phyloP scores from a whole-genome alignment of 64 coral and sea anemone genomes.

The Hydrozoanthus tunicans region DNA sequence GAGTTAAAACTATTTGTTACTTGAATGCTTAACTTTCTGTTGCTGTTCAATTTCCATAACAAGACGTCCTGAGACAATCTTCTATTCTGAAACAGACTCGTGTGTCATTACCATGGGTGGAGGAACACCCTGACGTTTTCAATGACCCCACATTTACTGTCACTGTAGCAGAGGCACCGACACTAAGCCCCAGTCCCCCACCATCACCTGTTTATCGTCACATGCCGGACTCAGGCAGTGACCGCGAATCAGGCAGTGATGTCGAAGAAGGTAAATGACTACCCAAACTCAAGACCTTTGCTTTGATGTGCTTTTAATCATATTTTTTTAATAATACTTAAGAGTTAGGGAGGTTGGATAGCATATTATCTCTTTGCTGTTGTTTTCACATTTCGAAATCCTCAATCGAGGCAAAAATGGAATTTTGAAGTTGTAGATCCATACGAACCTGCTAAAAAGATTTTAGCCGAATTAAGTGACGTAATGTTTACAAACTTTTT shows the following conservation, averaged over 20 bases:
- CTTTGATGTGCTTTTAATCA: not conserved
- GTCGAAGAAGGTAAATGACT: not conserved
- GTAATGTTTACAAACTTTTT: too few species aligned
- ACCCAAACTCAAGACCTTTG: not conserved
- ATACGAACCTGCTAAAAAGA: too few species aligned
- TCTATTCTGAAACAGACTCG: slow-evolving; percentile 29
- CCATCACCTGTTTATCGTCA: slow-evolving; percentile 14
- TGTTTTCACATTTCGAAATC: too few species aligned
- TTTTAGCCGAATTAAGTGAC: too few species aligned
- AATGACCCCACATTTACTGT: slow-evolving; percentile 73
- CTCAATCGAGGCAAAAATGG: too few species aligned
- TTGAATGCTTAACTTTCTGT: too few species aligned
- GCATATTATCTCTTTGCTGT: not conserved
- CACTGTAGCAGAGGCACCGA: slow-evolving; percentile 45
- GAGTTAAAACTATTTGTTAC: too few species aligned
- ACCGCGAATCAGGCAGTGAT: slow-evolving; percentile 32
- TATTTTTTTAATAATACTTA: not conserved
- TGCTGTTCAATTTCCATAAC: not conserved
- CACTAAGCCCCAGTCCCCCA: slow-evolving; percentile 62
- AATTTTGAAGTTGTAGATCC: too few species aligned
- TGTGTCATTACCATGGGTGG: slow-evolving; percentile 90
- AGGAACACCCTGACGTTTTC: slow-evolving; percentile 96
- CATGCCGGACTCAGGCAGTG: not conserved
- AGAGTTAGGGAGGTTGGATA: not conserved
- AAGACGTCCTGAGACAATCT: not conserved